Evolutionary conservation across 2,113 vertebrate species (phyloP).

Genomic region (Bujurquina vittata): DNA sequence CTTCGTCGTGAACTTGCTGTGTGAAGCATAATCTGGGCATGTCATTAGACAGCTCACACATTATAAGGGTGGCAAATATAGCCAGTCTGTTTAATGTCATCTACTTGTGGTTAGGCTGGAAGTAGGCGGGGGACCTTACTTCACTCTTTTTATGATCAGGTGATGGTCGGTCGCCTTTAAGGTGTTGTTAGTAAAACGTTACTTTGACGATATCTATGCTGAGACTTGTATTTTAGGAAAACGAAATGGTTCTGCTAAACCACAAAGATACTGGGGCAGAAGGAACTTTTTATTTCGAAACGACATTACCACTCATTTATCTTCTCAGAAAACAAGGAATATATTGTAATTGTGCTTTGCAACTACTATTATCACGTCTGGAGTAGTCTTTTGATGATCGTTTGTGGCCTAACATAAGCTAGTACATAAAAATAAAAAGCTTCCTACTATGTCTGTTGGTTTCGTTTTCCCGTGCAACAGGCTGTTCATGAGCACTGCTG

Average conservation of each 20-base stretch:
- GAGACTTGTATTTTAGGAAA: not conserved
- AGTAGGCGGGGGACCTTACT: conserved; percentile 57
- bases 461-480: conserved; percentile 35
- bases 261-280: not conserved
- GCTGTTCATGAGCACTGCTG: not conserved
- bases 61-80: not conserved
- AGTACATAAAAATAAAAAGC: not conserved
- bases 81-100: not conserved
- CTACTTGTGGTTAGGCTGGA: conserved; percentile 25
- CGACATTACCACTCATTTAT: not conserved
- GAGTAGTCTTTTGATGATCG: conserved; percentile 36
- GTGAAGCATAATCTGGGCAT: not conserved
- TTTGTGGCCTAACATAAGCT: conserved; percentile 3
- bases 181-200: not conserved
- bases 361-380: not conserved
- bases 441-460: conserved; percentile 3
- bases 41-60: not conserved
- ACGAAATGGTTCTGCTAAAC: not conserved
- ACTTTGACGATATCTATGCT: not conserved
- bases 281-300: not conserved
- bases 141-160: conserved; percentile 2
- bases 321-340: not conserved
- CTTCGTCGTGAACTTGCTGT: not conserved
- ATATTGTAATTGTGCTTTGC: not conserved
- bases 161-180: not conserved